Base-by-base conservation (phyloP, 2,113 vertebrate species). In the Phycodurus eques region DNA sequence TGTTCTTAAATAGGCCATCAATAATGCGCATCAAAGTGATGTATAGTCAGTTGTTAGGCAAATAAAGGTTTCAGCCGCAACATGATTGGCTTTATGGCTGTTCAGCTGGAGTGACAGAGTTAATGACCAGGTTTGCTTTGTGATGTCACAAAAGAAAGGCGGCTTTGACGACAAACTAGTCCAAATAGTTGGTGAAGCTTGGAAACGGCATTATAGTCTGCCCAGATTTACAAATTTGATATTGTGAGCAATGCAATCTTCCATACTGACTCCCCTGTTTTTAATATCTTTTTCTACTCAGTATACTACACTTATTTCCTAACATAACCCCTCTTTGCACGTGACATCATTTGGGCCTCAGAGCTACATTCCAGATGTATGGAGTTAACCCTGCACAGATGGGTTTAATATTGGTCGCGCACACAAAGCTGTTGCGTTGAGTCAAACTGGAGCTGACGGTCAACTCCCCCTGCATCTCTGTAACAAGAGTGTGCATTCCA, bases 361-460 rank as follows among this genome's bases (percentile, higher is more conserved):
- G 62, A 74, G 76, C 78, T 62, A 12, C 64, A 78, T 74, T 87
- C 85, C 87, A 88, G 83, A 88, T 89, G 89, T 88, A 39, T 84
- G 42, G 54, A 68, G 63, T 84, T 77, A 87, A 83, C 78, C 79
- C 76, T 27, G 46, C 77, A 56, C 85, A 87, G 35, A 83, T 81
- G 85, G 85, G 72, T 83, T 81, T 79, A 75, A 85, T 85, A 80
- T 64, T 68, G 67, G 5, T 78, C 42, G 79, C 70, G 63, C 67
- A 64, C 65, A 77, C 44, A 72, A 70, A 64, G 65, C 82, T 78
- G 80, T 80, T 82, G 75, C 76, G 69, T 20, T 31, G 79, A 85
- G 70, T 81, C 74, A 73, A 61, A 71, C 63, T 35, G n/a, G 71
- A 77, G 80, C 83, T 80, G 84, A 89, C 67, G 80, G 81, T 78